A percentile compares a stretch with the other conserved stretches of the same genome.
Conservation (phyloP, 1,140 invertebrate species). For the Cecropterus lyciades region DNA sequence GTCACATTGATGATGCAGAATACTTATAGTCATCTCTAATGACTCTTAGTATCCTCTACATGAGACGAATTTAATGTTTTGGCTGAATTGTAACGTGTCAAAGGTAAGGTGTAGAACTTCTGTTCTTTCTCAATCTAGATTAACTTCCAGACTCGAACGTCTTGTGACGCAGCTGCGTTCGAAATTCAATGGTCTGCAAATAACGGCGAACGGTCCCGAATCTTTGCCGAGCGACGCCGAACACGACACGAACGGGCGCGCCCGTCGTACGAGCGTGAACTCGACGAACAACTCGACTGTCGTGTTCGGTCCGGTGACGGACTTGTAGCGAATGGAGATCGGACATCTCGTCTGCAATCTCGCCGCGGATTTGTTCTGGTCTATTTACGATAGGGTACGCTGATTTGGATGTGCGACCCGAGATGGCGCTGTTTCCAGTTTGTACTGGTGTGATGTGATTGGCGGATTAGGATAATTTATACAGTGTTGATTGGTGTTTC, state of each 20-base stretch:
- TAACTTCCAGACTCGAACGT: constrained; percentile 76
- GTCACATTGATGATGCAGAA: no score
- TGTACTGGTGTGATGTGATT: background rate
- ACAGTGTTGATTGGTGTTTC: background rate
- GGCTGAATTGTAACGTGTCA: background rate
- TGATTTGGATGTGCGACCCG: background rate
- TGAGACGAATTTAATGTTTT: no score
- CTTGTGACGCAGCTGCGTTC: constrained; percentile 80
- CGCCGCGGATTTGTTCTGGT: constrained; percentile 57
- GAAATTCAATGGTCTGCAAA: constrained; percentile 72
- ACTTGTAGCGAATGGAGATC: constrained; percentile 76
- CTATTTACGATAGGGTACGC: constrained; percentile 43
- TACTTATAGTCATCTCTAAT: no score
- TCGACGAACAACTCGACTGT: constrained; percentile 67
- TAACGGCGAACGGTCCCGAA: constrained; percentile 63
- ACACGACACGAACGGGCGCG: constrained; percentile 54
- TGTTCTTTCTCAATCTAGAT: constrained; percentile 8
- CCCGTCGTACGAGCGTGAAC: constrained; percentile 61
- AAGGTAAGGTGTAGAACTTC: no score
- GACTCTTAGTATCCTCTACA: no score
- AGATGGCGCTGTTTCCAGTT: background rate
- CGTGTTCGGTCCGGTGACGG: constrained; percentile 80
- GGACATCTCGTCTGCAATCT: constrained; percentile 48
- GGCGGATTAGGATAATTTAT: background rate
- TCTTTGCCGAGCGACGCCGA: constrained; percentile 71